Evolutionary conservation across 2,797 vertebrate species (phyloP).

Genomic region (Neosilurus mollespiculum): DNA sequence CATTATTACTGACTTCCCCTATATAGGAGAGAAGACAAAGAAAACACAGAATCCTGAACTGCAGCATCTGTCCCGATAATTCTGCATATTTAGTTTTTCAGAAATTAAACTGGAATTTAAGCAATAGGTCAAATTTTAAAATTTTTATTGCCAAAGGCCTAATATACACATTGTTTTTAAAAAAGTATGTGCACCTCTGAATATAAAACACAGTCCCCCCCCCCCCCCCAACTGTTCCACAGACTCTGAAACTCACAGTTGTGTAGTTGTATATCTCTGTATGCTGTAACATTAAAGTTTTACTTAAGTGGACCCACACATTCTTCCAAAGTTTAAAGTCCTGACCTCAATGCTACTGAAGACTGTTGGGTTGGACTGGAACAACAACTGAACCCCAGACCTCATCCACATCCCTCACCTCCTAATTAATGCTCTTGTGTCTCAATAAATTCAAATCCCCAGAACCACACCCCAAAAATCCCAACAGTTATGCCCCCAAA

Average conservation of each 20-base stretch:
- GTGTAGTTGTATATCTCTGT: background rate
- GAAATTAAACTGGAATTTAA: background rate
- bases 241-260: background rate
- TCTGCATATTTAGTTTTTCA: background rate
- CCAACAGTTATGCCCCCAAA: no score
- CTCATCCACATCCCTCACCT: no score
- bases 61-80: background rate
- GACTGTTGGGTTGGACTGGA: no score
- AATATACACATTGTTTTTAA: background rate
- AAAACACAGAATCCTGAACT: background rate
- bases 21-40: constrained; percentile 33
- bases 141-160: background rate
- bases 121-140: background rate
- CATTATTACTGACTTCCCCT: constrained; percentile 81
- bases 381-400: no score
- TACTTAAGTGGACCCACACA: background rate
- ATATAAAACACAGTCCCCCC: no score
- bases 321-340: no score
- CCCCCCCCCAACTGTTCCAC: background rate
- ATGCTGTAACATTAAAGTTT: background rate
- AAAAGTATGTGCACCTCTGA: background rate
- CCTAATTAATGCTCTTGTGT: no score
- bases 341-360: no score
- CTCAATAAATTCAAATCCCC: no score
- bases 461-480: no score